Evolutionary conservation across 2,888 invertebrate species (phyloP).

Genomic region (Ophion obscuratus): DNA sequence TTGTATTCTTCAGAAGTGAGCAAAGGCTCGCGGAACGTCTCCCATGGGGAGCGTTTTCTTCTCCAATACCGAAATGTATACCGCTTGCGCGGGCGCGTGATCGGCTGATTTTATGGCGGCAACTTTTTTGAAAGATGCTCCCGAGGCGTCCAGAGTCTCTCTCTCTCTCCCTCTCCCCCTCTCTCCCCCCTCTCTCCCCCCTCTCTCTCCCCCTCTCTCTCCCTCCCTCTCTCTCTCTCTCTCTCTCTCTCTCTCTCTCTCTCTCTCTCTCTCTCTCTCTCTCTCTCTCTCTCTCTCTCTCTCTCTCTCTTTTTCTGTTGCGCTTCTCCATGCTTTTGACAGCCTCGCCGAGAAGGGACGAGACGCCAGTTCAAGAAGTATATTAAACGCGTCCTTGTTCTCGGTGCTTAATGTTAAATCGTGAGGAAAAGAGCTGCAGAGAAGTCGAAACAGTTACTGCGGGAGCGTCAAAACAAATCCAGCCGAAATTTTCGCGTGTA

Average conservation of each 20-base stretch:
- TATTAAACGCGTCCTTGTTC: background rate
- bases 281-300: background rate
- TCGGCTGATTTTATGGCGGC: slow-evolving; percentile 48
- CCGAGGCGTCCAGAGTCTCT: background rate
- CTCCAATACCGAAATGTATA: slow-evolving; percentile 37
- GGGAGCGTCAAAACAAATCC: background rate
- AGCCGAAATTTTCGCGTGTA: background rate
- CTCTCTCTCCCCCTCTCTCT: background rate
- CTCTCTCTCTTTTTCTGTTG: background rate
- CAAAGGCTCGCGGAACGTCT: slow-evolving; percentile 42
- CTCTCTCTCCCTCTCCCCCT: background rate
- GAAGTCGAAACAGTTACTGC: background rate
- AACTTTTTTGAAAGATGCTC: slow-evolving; percentile 58
- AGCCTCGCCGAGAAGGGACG: background rate
- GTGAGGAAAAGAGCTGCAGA: slow-evolving; percentile 10
- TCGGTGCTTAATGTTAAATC: slow-evolving; percentile 18
- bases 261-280: background rate
- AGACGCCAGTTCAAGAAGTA: background rate
- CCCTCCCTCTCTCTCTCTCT: background rate
- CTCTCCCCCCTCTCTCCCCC: too few species aligned
- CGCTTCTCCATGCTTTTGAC: too few species aligned
- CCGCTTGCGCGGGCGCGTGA: slow-evolving; percentile 9
- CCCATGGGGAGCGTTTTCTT: slow-evolving; percentile 46
- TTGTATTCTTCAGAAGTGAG: slow-evolving; percentile 36
- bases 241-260: background rate